Conservation (phyloP, 2,113 vertebrate species). For the Piprites chloris region DNA sequence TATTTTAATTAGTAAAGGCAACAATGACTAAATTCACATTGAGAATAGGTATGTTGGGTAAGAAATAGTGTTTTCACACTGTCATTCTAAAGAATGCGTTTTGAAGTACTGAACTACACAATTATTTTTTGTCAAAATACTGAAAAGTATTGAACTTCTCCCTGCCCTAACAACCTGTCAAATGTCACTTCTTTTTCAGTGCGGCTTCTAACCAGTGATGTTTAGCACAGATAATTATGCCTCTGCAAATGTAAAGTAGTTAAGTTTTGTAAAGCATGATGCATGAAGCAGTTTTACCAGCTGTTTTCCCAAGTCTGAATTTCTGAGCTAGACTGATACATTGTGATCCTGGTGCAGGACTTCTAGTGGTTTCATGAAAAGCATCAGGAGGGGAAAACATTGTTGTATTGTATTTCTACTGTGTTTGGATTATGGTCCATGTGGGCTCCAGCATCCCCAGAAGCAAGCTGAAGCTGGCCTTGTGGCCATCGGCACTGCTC, state of each 20-base stretch:
- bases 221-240: slow-evolving; percentile 1
- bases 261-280: background rate
- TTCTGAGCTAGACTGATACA: slow-evolving; percentile 10
- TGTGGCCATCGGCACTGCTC: slow-evolving; percentile 22
- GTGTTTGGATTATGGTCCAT: slow-evolving; percentile 45
- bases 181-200: background rate
- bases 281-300: background rate
- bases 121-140: slow-evolving; percentile 2
- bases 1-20: background rate
- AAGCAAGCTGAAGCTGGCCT: slow-evolving; percentile 58
- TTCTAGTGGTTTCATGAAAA: slow-evolving; percentile 64
- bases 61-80: background rate
- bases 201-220: background rate
- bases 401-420: slow-evolving; percentile 45
- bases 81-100: background rate
- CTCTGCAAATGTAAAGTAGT: background rate
- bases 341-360: background rate
- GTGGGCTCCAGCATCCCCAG: slow-evolving; percentile 29
- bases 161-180: background rate
- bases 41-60: background rate
- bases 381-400: background rate
- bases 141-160: background rate
- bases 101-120: background rate
- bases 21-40: background rate
- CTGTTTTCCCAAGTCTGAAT: background rate